phyloP scores from a whole-genome alignment of 1,140 invertebrate genomes.

The Heliconius melpomene region DNA sequence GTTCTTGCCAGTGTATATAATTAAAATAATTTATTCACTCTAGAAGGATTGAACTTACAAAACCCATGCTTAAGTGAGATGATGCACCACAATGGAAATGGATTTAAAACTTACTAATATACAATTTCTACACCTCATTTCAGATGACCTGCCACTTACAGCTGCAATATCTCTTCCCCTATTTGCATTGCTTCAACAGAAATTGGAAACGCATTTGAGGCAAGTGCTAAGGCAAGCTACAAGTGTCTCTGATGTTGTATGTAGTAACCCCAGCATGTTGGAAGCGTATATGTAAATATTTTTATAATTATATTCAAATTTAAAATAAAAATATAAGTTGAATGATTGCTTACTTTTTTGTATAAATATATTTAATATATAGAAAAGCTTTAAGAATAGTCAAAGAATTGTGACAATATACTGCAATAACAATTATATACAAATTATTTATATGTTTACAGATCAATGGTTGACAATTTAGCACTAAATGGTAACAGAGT shows the following conservation, averaged over 20 bases:
- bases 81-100: too few relatives aligned
- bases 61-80: too few relatives aligned
- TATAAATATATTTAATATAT: too few relatives aligned
- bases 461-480: slow-evolving; percentile 57
- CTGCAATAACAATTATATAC: too few relatives aligned
- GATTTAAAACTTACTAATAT: not conserved
- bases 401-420: too few relatives aligned
- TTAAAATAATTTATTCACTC: too few relatives aligned
- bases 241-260: slow-evolving; percentile 67
- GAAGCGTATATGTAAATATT: slow-evolving; percentile 66
- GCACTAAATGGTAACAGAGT: slow-evolving; percentile 63
- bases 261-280: slow-evolving; percentile 66
- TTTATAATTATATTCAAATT: not conserved
- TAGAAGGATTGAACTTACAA: too few relatives aligned
- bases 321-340: not conserved
- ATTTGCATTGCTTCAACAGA: slow-evolving; percentile 61
- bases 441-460: slow-evolving; percentile 30
- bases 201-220: slow-evolving; percentile 57
- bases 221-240: slow-evolving; percentile 60
- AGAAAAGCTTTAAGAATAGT: too few relatives aligned
- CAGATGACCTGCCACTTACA: slow-evolving; percentile 70
- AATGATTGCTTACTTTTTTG: too few relatives aligned
- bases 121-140: slow-evolving; percentile 16
- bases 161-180: slow-evolving; percentile 66
- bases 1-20: too few relatives aligned